A percentile compares a stretch with the other conserved stretches of the same genome.
Evolutionary conservation across 2,797 vertebrate genomes (phyloP).

Genomic region (Spinus olivaceus): DNA sequence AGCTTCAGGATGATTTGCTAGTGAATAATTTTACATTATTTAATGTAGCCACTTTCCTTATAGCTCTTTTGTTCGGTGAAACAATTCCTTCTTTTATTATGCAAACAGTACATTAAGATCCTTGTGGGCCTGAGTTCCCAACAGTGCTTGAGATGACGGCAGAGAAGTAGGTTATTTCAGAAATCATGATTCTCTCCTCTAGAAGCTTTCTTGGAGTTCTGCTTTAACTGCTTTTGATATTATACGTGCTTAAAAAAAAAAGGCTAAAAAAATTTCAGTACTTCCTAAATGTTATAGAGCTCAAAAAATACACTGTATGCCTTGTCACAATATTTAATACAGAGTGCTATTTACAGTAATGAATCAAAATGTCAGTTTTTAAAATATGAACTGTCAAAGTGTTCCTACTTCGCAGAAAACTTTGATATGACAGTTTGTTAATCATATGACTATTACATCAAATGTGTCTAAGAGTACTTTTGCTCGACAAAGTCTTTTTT

Average conservation of each 20-base stretch:
- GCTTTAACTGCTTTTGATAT: slow-evolving; percentile 40
- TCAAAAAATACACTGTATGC: slow-evolving; percentile 63
- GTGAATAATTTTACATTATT: slow-evolving; percentile 55
- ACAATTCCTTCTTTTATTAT: slow-evolving; percentile 61
- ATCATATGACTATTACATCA: slow-evolving; percentile 77
- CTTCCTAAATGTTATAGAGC: slow-evolving; percentile 65
- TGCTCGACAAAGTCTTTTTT: slow-evolving; percentile 56
- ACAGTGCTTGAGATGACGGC: slow-evolving; percentile 1
- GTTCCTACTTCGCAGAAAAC: slow-evolving; percentile 75
- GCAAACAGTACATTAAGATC: slow-evolving; percentile 60
- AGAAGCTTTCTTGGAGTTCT: slow-evolving; percentile 52
- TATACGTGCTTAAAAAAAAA: slow-evolving; percentile 11
- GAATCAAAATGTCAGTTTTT: slow-evolving; percentile 83
- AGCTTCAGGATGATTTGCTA: background rate
- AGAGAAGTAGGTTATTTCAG: slow-evolving; percentile 50
- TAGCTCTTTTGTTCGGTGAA: slow-evolving; percentile 38
- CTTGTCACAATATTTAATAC: slow-evolving; percentile 82
- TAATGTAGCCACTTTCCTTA: slow-evolving; percentile 51
- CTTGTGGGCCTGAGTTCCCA: slow-evolving; percentile 45
- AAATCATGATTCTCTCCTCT: slow-evolving; percentile 49
- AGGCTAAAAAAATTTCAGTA: background rate
- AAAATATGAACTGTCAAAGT: slow-evolving; percentile 80
- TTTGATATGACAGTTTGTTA: slow-evolving; percentile 82
- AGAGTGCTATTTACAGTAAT: slow-evolving; percentile 80
- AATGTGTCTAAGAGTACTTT: slow-evolving; percentile 65